Percentiles rank a stretch among this genome's conserved stretches.
These are phyloP conservation scores for Erpetoichthys calabaricus DNA, from an alignment of 2,797 vertebrate species.

Conservation along the genomic window DNA sequence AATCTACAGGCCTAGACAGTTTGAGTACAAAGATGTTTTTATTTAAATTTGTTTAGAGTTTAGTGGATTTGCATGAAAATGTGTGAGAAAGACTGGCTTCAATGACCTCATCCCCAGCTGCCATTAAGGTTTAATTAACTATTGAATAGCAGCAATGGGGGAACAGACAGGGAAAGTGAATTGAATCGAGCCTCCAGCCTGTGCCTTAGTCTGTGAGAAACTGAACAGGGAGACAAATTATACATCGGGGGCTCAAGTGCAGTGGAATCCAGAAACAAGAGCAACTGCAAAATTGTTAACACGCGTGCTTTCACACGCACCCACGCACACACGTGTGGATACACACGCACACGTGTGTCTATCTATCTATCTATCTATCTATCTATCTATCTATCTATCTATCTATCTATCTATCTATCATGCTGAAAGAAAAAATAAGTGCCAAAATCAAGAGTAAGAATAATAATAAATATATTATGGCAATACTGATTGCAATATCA, in stretches of 20 bases:
- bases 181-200: slow-evolving; percentile 53
- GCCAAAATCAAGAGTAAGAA: too few relatives aligned
- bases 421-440: too few relatives aligned
- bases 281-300: too few relatives aligned
- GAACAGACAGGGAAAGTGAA: slow-evolving; percentile 48
- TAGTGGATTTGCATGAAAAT: slow-evolving; percentile 69
- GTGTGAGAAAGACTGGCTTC: slow-evolving; percentile 65
- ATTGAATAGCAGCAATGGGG: slow-evolving; percentile 54
- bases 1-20: slow-evolving; percentile 20
- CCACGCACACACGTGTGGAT: too few relatives aligned
- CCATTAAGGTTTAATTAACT: slow-evolving; percentile 79
- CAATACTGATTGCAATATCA: too few relatives aligned
- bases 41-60: slow-evolving; percentile 73
- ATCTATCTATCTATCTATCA: too few relatives aligned
- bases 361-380: too few relatives aligned
- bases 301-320: too few relatives aligned
- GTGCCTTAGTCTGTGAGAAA: slow-evolving; percentile 41
- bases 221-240: slow-evolving; percentile 4
- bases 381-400: too few relatives aligned
- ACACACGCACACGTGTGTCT: too few relatives aligned
- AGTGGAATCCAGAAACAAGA: slow-evolving; percentile 3
- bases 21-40: slow-evolving; percentile 58
- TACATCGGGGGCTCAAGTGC: slow-evolving; percentile 6
- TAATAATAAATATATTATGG: too few relatives aligned
- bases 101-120: slow-evolving; percentile 69